Evolutionary conservation across 1,140 invertebrate species (phyloP).

Genomic region (Diabrotica virgifera): DNA sequence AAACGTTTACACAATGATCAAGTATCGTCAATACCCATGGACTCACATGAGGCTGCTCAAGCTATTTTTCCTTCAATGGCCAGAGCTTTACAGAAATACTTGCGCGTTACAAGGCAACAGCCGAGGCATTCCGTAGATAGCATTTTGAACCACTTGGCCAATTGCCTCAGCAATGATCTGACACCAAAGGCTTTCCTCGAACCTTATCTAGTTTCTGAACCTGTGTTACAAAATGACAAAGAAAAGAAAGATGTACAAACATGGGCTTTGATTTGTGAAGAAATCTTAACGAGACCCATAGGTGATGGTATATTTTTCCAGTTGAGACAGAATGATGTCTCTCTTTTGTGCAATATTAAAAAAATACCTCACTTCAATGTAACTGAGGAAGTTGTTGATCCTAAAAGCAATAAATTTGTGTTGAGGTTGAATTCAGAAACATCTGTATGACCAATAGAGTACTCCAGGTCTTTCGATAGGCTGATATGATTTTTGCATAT

Average conservation of each 20-base stretch:
- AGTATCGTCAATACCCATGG: conserved; percentile 70
- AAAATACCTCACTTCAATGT: conserved; percentile 90
- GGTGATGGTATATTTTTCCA: conserved; percentile 83
- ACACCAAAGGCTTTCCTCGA: conserved; percentile 92
- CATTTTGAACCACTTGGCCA: conserved; percentile 80
- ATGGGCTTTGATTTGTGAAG: conserved; percentile 92
- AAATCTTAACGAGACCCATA: conserved; percentile 80
- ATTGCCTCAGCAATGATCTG: conserved; percentile 88
- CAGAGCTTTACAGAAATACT: conserved; percentile 91
- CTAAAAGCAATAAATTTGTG: conserved; percentile 94
- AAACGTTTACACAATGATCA: conserved; percentile 72
- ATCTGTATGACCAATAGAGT: conserved; percentile 73
- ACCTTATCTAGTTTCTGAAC: conserved; percentile 75
- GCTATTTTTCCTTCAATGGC: conserved; percentile 96
- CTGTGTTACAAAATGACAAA: conserved; percentile 77
- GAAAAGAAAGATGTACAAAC: conserved; percentile 75
- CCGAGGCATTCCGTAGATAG: conserved; percentile 92
- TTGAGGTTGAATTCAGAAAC: conserved; percentile 93
- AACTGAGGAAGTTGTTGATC: conserved; percentile 92
- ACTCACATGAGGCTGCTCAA: conserved; percentile 92
- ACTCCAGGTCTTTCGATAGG: conserved; percentile 40
- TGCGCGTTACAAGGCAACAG: conserved; percentile 92
- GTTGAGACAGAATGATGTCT: conserved; percentile 89
- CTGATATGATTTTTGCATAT: conserved; percentile 40
- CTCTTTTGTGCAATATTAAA: conserved; percentile 81